Conservation (phyloP, 1,140 invertebrate genomes). For the Drosophila mauritiana region DNA sequence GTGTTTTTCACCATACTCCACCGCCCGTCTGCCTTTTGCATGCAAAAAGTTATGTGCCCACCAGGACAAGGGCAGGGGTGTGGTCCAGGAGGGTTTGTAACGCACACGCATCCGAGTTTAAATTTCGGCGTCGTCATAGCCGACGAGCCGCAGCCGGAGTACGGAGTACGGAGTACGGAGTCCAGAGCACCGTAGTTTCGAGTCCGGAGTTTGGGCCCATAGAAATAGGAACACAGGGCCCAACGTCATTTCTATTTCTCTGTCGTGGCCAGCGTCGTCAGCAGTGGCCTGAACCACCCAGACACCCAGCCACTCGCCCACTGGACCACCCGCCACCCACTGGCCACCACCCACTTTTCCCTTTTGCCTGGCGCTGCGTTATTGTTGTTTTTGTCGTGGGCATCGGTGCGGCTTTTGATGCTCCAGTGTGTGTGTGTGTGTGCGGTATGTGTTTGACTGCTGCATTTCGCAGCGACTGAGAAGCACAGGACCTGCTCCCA, state of each 20-base stretch:
- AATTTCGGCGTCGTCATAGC: conserved; percentile 64
- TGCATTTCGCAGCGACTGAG: conserved; percentile 39
- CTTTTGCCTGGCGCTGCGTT: conserved; percentile 7
- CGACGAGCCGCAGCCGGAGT: conserved; percentile 42
- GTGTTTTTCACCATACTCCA: background rate
- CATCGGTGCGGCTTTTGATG: conserved; percentile 58
- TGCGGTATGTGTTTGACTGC: conserved; percentile 33
- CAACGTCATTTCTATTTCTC: conserved; percentile 64
- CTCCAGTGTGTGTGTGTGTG: conserved; percentile 18
- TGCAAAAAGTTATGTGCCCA: conserved; percentile 75
- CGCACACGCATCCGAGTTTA: conserved; percentile 74
- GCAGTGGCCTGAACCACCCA: conserved; percentile 27
- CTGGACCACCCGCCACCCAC: background rate
- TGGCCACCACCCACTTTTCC: conserved; percentile 7
- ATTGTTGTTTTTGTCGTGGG: conserved; percentile 57
- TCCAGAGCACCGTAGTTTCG: background rate
- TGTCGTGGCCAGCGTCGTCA: conserved; percentile 59
- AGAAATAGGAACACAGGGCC: conserved; percentile 49
- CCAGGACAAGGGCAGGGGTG: background rate
- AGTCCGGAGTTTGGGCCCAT: conserved; percentile 18
- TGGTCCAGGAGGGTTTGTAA: conserved; percentile 27
- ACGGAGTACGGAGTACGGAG: conserved; percentile 23
- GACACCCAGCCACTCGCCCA: background rate
- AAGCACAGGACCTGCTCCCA: conserved; percentile 28
- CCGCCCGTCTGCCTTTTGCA: conserved; percentile 15